Evolutionary conservation across 2,888 invertebrate genomes (phyloP).

Genomic region (Orthosia incerta): DNA sequence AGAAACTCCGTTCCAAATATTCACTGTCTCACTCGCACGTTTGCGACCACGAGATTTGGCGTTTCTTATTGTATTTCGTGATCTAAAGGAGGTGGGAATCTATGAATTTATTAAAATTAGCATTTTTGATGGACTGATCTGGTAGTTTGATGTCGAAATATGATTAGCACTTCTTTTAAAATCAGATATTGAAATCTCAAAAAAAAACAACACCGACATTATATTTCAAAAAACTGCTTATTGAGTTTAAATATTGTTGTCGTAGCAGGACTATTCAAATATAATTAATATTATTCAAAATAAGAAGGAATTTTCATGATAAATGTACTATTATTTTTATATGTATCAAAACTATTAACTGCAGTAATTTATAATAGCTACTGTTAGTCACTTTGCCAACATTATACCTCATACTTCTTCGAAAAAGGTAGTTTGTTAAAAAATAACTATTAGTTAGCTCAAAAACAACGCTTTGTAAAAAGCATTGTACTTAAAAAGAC

Average conservation of each 20-base stretch:
- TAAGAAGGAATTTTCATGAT: conserved; percentile 3
- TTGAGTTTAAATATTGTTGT: background rate
- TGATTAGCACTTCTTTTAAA: conserved; percentile 1
- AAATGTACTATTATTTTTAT: background rate
- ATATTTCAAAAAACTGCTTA: background rate
- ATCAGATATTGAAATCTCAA: background rate
- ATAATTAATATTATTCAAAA: background rate
- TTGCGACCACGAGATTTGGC: background rate
- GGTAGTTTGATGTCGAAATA: conserved; percentile 31
- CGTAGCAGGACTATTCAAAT: background rate
- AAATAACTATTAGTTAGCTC: conserved; percentile 25
- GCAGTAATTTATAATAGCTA: conserved; percentile 7
- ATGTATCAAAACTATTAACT: background rate
- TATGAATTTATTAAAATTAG: conserved; percentile 57
- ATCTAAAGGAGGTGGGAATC: conserved; percentile 37
- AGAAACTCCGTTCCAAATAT: conserved; percentile 7
- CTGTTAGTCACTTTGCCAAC: conserved; percentile 27
- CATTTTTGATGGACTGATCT: conserved; percentile 41
- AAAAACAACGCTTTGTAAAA: conserved; percentile 34
- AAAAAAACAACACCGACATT: background rate
- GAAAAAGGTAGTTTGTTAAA: conserved; percentile 38
- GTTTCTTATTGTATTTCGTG: conserved; percentile 1
- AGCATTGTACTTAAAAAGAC: conserved; percentile 52
- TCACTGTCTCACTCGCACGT: background rate
- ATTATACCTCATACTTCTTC: conserved; percentile 38